Evolutionary conservation across 2,113 vertebrate genomes (phyloP).

Genomic region (Prolemur simus): DNA sequence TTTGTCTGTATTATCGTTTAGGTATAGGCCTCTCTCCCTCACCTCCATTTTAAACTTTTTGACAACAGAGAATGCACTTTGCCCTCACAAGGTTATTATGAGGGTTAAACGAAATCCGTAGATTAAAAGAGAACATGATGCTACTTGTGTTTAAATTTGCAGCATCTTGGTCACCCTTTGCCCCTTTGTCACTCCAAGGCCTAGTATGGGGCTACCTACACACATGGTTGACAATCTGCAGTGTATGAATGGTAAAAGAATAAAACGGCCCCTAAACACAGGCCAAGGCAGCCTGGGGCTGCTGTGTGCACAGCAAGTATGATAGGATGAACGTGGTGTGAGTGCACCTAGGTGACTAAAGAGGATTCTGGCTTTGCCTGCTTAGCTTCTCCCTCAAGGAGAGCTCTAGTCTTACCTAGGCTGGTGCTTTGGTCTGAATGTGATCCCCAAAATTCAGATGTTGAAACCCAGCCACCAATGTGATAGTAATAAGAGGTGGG

Average conservation of each 20-base stretch:
- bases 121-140: background rate
- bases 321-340: background rate
- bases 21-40: background rate
- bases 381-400: background rate
- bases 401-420: background rate
- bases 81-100: background rate
- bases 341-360: accelerated
- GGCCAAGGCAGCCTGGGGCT: background rate
- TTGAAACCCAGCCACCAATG: background rate
- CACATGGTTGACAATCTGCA: background rate
- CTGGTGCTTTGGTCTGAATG: background rate
- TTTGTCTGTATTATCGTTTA: background rate
- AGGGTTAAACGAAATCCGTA: background rate
- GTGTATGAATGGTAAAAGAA: background rate
- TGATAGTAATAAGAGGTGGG: background rate
- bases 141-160: background rate
- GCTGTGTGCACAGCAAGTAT: background rate
- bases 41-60: background rate
- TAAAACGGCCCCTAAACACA: background rate
- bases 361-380: background rate
- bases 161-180: background rate
- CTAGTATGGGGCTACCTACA: background rate
- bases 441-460: background rate
- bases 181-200: background rate
- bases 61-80: background rate